A percentile compares a stretch with the other conserved stretches of the same genome.
Evolutionary conservation across 2,888 invertebrate species (phyloP).

Genomic region (Eilema griseolum): DNA sequence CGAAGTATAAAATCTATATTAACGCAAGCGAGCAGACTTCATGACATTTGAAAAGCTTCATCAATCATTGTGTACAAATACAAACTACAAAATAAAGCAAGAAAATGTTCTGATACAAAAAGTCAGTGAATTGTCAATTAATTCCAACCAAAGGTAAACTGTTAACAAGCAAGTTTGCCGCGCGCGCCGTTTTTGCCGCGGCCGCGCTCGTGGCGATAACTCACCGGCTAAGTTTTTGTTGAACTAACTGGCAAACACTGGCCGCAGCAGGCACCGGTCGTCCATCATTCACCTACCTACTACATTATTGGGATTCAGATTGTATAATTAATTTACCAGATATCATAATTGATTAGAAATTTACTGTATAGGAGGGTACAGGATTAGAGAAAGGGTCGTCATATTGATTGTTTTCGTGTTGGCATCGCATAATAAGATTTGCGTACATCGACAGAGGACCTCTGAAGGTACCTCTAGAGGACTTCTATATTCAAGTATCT

Average conservation of each 20-base stretch:
- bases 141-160: conserved; percentile 31
- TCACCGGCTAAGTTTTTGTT: conserved; percentile 26
- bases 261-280: conserved; percentile 21
- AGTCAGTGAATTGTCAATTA: conserved; percentile 16
- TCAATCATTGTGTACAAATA: not conserved
- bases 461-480: too few species aligned
- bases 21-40: too few species aligned
- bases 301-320: conserved; percentile 15
- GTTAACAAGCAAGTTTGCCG: conserved; percentile 2
- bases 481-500: too few species aligned
- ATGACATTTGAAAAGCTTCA: too few species aligned
- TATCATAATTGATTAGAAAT: not conserved
- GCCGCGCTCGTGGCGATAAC: conserved; percentile 25
- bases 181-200: conserved; percentile 22
- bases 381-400: not conserved
- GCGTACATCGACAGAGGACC: too few species aligned
- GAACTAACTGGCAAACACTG: conserved; percentile 8
- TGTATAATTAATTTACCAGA: not conserved
- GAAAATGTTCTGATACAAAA: not conserved
- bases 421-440: not conserved
- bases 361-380: not conserved
- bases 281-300: conserved; percentile 28
- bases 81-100: not conserved
- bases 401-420: not conserved
- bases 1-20: too few species aligned